Percentiles rank a stretch among this genome's conserved stretches.
Conservation (phyloP, 2,888 invertebrate genomes). For the Protophormia terraenovae region DNA sequence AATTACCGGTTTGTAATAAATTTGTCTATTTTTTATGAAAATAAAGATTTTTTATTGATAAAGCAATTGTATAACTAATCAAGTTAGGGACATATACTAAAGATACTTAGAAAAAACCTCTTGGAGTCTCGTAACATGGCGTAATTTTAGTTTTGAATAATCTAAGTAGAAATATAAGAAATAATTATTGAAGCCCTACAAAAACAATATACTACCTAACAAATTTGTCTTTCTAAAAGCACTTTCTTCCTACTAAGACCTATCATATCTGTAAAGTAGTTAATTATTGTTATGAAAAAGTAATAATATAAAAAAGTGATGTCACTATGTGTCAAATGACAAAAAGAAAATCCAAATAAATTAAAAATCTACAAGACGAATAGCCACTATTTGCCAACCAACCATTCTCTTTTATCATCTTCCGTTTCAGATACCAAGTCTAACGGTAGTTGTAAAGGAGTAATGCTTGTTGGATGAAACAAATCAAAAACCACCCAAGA, state of each 20-base stretch:
- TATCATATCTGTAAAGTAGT: background rate
- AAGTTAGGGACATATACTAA: too few species aligned
- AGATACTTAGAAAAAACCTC: too few species aligned
- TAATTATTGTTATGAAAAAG: background rate
- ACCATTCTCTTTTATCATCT: conserved; percentile 66
- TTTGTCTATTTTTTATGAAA: too few species aligned
- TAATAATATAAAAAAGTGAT: conserved; percentile 17
- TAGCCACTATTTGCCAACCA: conserved; percentile 61
- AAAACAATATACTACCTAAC: too few species aligned
- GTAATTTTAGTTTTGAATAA: too few species aligned
- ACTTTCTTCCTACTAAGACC: background rate
- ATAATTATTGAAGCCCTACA: too few species aligned
- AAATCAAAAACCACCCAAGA: conserved; percentile 82
- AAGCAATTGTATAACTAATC: too few species aligned
- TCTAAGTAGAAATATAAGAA: too few species aligned
- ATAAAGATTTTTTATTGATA: too few species aligned
- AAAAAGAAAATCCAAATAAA: background rate
- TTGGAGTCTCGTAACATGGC: too few species aligned
- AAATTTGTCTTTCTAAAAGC: too few species aligned
- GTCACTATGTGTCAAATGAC: conserved; percentile 26
- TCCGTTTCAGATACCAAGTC: conserved; percentile 63
- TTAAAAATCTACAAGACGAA: conserved; percentile 20
- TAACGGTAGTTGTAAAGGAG: conserved; percentile 62
- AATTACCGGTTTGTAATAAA: too few species aligned
- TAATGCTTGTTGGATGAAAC: conserved; percentile 29